A percentile compares a stretch with the other conserved stretches of the same genome.
Conservation (phyloP, 2,113 vertebrate genomes). For the Miniopterus natalensis region DNA sequence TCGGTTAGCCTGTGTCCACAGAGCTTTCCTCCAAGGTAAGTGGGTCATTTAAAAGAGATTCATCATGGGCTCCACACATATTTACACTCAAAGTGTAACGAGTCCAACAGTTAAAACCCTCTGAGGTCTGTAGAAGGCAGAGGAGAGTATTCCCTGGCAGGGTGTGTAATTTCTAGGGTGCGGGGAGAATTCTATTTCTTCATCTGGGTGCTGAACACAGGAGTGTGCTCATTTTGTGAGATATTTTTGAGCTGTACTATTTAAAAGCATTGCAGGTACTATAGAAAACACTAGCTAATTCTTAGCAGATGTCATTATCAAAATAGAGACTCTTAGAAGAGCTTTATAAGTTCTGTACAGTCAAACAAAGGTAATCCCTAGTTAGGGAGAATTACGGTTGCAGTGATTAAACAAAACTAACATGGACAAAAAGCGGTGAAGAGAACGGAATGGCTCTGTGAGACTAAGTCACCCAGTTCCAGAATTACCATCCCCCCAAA, state of each 20-base stretch:
- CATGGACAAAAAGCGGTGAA: not conserved
- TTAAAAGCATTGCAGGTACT: not conserved
- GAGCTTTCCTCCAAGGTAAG: not conserved
- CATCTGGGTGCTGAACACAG: not conserved
- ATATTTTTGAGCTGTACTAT: not conserved
- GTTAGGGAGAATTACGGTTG: not conserved
- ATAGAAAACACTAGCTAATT: not conserved
- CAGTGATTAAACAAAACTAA: not conserved
- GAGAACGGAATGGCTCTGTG: rapidly evolving
- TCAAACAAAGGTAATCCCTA: not conserved
- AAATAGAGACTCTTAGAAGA: not conserved
- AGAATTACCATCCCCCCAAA: not conserved
- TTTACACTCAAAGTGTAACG: not conserved
- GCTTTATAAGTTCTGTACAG: not conserved
- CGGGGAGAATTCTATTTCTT: not conserved
- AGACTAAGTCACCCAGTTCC: not conserved
- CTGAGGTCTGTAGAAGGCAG: not conserved
- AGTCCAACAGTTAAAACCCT: not conserved
- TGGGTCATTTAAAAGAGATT: not conserved
- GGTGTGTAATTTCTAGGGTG: not conserved
- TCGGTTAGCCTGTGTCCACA: not conserved
- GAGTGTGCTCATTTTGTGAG: not conserved
- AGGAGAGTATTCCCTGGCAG: not conserved
- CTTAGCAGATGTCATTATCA: not conserved
- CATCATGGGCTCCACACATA: not conserved